Base-by-base conservation (phyloP, 2,113 vertebrate species). In the Callipepla californica region DNA sequence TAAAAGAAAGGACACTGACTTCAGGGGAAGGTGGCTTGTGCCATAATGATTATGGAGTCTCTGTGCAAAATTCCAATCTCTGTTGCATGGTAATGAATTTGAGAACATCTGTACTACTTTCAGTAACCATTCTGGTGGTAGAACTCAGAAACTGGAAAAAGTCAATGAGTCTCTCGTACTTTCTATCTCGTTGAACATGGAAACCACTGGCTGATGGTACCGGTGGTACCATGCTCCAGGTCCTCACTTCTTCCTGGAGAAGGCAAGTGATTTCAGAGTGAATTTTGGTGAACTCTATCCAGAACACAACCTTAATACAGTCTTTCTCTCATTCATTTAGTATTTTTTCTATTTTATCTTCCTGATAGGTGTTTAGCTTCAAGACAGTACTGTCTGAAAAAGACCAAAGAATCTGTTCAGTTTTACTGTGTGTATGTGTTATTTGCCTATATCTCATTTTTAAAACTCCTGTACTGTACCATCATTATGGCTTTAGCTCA, bases 321-420 rank as follows among this genome's bases (percentile, higher is more conserved):
- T n/a, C 14, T 9, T 69, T 44, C 30, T 38, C 7, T n/a, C 14
- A 1, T 30, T 72, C 9, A 30, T 51, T n/a, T 20, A 58, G 20
- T 50, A 65, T 53, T 12, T 40, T 40, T 40, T 40, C 14, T 19
- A 36, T 62, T 81, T 69, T 32, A 45, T 48, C 22, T 12, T 14
- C 68, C 44, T 42, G 19, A 23, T 17, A 78, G 6, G 3, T 5
- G 21, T 69, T 47, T 40, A 58, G 1, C 32, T 79, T 40, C 1
- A 6, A 16, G 23, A 21, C 6, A 2, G 14, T 0, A 0, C 8
- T 1, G 0, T 47, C 40, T 67, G 28, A 92, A 18, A 42, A 69
- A 10, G 4, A 59, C 17, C 25, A 65, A 9, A 30, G 50, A 44
- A 14, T 50, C 32, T 7, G 5, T 26, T 74, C 44, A 44, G 28